Conservation (phyloP, 23 tunicate species). For the Styela clava region DNA sequence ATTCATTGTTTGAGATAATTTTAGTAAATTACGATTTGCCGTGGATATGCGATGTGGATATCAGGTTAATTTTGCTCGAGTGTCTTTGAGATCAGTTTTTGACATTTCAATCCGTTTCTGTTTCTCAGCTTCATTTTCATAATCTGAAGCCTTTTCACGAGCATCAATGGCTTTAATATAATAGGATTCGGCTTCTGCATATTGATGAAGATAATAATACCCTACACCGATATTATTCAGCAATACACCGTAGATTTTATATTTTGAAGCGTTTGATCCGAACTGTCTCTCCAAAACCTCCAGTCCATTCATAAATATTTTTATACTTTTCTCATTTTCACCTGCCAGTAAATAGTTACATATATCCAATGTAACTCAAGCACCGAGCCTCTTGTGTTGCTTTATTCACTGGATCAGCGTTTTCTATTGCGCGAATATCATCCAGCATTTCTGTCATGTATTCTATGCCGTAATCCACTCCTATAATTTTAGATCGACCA, state of each 20-base stretch:
- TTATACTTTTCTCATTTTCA: background rate
- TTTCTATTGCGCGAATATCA: background rate
- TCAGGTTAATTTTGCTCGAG: background rate
- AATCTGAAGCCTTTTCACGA: background rate
- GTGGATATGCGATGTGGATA: too few species aligned
- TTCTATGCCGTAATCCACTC: background rate
- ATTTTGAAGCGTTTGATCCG: background rate
- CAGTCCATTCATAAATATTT: background rate
- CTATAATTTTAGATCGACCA: background rate
- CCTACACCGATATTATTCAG: constrained; percentile 1
- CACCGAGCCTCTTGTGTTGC: constrained; percentile 1
- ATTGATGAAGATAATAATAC: background rate
- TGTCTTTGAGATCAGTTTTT: background rate
- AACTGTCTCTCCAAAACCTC: background rate
- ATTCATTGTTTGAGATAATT: too few species aligned
- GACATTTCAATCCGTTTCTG: background rate
- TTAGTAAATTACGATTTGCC: too few species aligned
- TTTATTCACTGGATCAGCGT: background rate
- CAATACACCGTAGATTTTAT: background rate
- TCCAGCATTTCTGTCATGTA: constrained; percentile 1
- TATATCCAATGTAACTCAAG: background rate
- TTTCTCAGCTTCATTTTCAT: background rate
- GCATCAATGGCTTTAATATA: background rate
- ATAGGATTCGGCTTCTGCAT: background rate
- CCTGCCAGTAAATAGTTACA: background rate